phyloP scores from a whole-genome alignment of 2,797 vertebrate species.

The Artibeus jamaicensis region DNA sequence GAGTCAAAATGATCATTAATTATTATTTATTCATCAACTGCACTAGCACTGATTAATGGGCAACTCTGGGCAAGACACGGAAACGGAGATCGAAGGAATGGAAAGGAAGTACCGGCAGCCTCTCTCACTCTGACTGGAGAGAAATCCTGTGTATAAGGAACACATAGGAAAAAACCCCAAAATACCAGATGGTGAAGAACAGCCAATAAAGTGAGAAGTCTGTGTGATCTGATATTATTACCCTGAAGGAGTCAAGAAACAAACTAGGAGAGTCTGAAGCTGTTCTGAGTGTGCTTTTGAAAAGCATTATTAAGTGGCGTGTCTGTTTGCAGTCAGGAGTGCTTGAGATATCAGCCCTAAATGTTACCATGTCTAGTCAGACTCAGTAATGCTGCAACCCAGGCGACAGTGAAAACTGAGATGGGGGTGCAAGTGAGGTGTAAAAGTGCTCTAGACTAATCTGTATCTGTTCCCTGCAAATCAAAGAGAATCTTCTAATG shows the following conservation, averaged over 20 bases:
- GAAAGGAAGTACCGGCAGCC: neutral
- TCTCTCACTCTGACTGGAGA: neutral
- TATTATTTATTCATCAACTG: conserved; percentile 62
- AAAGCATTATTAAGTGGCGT: neutral
- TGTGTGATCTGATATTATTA: neutral
- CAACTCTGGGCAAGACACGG: neutral
- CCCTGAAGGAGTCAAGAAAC: neutral
- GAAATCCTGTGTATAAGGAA: neutral
- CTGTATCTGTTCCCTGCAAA: neutral
- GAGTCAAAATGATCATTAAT: conserved; percentile 39
- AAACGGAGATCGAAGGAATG: neutral
- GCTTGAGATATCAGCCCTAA: neutral
- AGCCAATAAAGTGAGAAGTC: neutral
- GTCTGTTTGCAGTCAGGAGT: neutral
- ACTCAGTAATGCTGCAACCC: neutral
- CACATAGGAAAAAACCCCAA: neutral
- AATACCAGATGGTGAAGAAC: neutral
- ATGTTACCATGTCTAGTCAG: neutral
- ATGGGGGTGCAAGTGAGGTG: accelerated
- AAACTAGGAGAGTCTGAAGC: neutral
- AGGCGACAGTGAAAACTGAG: neutral
- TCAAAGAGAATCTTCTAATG: neutral
- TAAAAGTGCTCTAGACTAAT: neutral
- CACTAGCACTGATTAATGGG: conserved; percentile 5
- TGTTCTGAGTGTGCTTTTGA: neutral